Evolutionary conservation across 2,888 invertebrate genomes (phyloP).

Genomic region (Drosophila stalkeri): DNA sequence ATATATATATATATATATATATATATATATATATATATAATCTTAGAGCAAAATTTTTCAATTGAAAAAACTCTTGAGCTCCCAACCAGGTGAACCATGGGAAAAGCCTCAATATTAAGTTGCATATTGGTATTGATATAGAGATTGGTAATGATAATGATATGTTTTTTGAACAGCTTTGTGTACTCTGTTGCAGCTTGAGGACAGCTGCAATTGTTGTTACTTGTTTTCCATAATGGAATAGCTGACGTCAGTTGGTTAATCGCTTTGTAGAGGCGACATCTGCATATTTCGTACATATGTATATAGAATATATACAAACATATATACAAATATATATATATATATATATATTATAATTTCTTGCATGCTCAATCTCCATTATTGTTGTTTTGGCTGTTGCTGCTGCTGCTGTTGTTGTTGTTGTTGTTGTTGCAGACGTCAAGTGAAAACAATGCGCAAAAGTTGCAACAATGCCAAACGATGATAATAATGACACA

Average conservation of each 20-base stretch:
- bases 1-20: background rate
- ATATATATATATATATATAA: background rate
- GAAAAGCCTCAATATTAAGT: background rate
- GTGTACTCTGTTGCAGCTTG: background rate
- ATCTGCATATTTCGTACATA: conserved; percentile 7
- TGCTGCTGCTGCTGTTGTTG: conserved; percentile 4
- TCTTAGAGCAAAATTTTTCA: too few relatives aligned
- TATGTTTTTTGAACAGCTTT: background rate
- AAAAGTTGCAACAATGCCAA: conserved; percentile 72
- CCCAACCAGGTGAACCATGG: background rate
- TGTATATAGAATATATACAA: background rate
- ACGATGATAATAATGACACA: conserved; percentile 60
- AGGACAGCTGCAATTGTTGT: background rate
- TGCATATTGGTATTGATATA: background rate
- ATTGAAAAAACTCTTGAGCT: background rate
- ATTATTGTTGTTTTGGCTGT: conserved; percentile 2
- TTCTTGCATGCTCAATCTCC: conserved; percentile 17
- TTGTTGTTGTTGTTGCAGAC: conserved; percentile 9
- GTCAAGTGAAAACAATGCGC: conserved; percentile 57
- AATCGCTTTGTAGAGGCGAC: conserved; percentile 7
- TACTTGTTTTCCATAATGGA: conserved; percentile 1
- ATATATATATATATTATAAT: background rate
- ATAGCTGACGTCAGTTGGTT: conserved; percentile 42
- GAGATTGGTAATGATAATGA: background rate
- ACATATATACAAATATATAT: background rate